Conservation (phyloP, 2,797 vertebrate species). For the Enteromius afrohamiltoni region DNA sequence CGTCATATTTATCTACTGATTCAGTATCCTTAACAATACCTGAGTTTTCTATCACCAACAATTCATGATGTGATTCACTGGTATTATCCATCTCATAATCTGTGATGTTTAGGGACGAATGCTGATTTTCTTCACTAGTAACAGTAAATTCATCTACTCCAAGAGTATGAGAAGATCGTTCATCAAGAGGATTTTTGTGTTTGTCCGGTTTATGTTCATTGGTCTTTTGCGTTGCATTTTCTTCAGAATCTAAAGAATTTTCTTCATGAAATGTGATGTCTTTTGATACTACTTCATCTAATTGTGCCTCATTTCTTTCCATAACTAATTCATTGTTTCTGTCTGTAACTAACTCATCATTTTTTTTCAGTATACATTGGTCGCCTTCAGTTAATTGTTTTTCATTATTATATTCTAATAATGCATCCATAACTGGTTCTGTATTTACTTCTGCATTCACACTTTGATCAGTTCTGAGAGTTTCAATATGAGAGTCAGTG, state of each 20-base stretch:
- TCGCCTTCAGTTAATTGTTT: background rate
- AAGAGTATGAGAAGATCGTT: background rate
- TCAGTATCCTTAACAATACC: slow-evolving; percentile 3
- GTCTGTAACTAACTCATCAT: slow-evolving; percentile 12
- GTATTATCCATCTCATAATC: background rate
- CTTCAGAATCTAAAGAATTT: background rate
- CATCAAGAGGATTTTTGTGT: background rate
- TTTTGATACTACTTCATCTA: background rate
- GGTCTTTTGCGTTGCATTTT: background rate
- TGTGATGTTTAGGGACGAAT: background rate
- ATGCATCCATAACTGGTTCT: background rate
- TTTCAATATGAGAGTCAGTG: background rate
- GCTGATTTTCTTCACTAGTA: background rate
- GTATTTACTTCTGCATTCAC: background rate
- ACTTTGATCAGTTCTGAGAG: background rate
- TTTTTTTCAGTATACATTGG: background rate
- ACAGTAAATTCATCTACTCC: background rate
- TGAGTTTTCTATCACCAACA: slow-evolving; percentile 1
- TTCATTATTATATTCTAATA: background rate
- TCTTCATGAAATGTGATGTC: slow-evolving; percentile 9
- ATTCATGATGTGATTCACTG: background rate
- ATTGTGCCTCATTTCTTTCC: background rate
- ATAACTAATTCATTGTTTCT: slow-evolving; percentile 5
- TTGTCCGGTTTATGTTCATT: background rate
- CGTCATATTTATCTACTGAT: background rate